phyloP scores from a whole-genome alignment of 2,113 vertebrate genomes.

The Grammomys dolichurus region DNA sequence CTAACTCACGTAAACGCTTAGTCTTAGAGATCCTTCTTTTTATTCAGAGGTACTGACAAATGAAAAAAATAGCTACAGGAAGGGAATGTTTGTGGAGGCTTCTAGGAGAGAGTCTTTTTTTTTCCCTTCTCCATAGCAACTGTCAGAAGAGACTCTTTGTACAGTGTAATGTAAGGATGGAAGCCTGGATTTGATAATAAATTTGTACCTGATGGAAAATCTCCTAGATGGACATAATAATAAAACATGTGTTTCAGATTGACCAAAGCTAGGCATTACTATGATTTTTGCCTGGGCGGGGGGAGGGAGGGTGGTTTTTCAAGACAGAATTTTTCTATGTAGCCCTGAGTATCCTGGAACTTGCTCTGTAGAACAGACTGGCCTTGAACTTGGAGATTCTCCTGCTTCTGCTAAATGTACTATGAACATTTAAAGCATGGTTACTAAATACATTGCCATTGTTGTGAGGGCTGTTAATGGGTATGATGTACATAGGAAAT shows the following conservation, averaged over 20 bases:
- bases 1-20: background rate
- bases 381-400: background rate
- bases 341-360: background rate
- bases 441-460: background rate
- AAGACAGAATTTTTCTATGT: background rate
- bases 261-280: background rate
- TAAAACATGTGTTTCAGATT: background rate
- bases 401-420: background rate
- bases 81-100: background rate
- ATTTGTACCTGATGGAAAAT: conserved; percentile 39
- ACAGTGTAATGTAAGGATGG: background rate
- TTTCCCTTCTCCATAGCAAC: background rate
- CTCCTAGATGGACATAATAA: background rate
- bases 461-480: background rate
- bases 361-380: background rate
- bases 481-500: background rate
- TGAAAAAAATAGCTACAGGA: background rate
- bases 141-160: background rate
- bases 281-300: too few species aligned
- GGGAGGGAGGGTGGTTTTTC: too few species aligned
- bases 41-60: background rate
- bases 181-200: background rate
- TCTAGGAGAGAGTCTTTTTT: background rate
- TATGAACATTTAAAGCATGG: background rate
- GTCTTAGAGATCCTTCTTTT: background rate